Evolutionary conservation across 2,888 invertebrate species (phyloP).

Genomic region (Drosophila longiperda): DNA sequence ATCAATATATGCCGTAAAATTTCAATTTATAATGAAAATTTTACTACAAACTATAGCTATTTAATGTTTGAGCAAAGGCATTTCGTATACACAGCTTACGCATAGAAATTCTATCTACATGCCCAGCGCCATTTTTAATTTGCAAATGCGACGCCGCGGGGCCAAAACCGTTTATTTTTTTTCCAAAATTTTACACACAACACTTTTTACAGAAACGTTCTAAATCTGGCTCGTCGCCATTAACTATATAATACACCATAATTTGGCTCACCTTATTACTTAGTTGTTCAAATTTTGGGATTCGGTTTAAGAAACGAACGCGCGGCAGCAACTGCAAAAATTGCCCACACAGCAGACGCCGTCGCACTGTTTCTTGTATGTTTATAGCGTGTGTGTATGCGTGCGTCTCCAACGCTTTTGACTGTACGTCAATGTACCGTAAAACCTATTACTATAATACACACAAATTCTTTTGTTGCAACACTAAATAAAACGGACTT

Average conservation of each 20-base stretch:
- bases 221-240: background rate
- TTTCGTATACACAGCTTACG: constrained; percentile 50
- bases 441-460: constrained; percentile 19
- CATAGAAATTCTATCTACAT: constrained; percentile 56
- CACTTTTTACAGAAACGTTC: background rate
- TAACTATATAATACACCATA: background rate
- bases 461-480: constrained; percentile 17
- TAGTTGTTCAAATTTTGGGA: constrained; percentile 10
- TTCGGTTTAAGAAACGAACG: constrained; percentile 22
- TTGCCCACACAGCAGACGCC: constrained; percentile 46
- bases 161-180: background rate
- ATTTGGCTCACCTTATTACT: constrained; percentile 52
- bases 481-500: constrained; percentile 26
- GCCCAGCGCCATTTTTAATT: constrained; percentile 75
- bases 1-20: background rate
- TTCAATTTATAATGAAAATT: background rate
- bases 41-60: background rate
- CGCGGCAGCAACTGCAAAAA: constrained; percentile 50
- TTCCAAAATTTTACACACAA: background rate
- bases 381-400: background rate
- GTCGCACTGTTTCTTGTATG: constrained; percentile 47
- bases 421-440: background rate
- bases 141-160: constrained; percentile 57
- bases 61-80: constrained; percentile 5
- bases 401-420: background rate